Base-by-base conservation (phyloP, 2,888 invertebrate species). In the Spodoptera picta region DNA sequence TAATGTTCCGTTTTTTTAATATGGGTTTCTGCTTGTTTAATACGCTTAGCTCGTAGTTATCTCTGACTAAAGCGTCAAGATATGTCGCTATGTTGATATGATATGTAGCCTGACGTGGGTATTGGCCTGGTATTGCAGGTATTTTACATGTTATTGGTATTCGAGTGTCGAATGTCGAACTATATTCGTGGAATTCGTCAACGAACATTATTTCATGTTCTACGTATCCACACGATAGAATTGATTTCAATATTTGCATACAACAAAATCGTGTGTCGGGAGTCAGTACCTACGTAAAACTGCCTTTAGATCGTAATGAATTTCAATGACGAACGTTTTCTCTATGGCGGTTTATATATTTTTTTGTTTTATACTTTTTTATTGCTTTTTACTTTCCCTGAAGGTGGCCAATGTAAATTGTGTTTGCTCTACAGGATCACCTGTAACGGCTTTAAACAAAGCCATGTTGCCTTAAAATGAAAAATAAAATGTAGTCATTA, bases 401-500 rank as follows among this genome's bases (percentile, higher is more conserved):
- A 36, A 27, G 9, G 6, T 27, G 3, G 3, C 12, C 44, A 53
- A 50, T 46, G 10, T 9, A 12, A 36, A 43, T 11, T 24, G 9
- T 49, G 24, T 48, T 53, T 52, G 14, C 43, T 11, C 3, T 10
- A 23, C 12, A 9, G 12, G 14, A 41, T 10, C 48, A 53, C 48
- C 70, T 53, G 41, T 31, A 69, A 69, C 51, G 23, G 48, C 48
- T 43, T 36, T n/a, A 23, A 24, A 47, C n/a, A 51, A 27, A 65
- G 51, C 51, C 36, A 48, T 61, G 51, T 63, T 54, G 10, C 46
- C 27, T 63, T 44, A 53, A 49, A 71, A 47, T 59, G 54, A 65
- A 64, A 66, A 66, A 51, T 51, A 60, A 36, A 56, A 56, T 67
- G 67, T 24, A 67, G 68, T 56, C 48, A 69, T 69, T 66, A 69